Evolutionary conservation across 2,888 invertebrate species (phyloP), one percentile per base, ranked within the genome.

Genomic region (Latrodectus elegans): DNA sequence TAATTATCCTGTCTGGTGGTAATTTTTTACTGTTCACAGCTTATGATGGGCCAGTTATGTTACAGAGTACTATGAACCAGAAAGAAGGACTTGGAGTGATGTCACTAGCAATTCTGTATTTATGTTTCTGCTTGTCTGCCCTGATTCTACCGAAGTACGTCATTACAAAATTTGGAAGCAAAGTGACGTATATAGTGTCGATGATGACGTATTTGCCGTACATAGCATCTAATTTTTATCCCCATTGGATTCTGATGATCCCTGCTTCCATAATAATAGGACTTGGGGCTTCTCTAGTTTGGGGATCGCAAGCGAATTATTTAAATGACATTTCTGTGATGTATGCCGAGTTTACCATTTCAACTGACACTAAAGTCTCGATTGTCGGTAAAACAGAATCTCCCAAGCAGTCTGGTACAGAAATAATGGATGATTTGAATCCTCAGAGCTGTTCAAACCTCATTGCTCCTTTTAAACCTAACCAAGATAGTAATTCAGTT

Each of bases 271-370:
- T 98, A 51, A 94, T 99, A 17, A 95, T 97, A 67, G 99, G 99
- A 89, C 93, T 98, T 81, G 97, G 97, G 12, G 98, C 98, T 2
- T 98, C 98, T 0, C 98, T 98, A 74, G 96, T 99, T 95, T 99
- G 99, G 99, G 97, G 98, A 0, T 97, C 99, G n/a, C 97, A 99
- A 92, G 98, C 98, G 86, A 97, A 97, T 1, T 99, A 99, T 92
- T 94, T 99, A 89, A 99, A 99, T 15, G 97, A 97, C 93, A 96
- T 96, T 71, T 98, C 97, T 72, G 96, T 96, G 89, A 95, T 96
- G 90, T 97, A 97, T 51, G 65, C 65, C 60, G 60, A 49, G 8
- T 15, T 71, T 9, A 60, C 38, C 9, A 38, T 60, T 8, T 51
- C 53, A 71, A 51, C 26, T 0, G 75, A 76, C 4, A 51, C 49